Conservation (phyloP, 2,888 invertebrate species). For the Aspidiotus rigidus region DNA sequence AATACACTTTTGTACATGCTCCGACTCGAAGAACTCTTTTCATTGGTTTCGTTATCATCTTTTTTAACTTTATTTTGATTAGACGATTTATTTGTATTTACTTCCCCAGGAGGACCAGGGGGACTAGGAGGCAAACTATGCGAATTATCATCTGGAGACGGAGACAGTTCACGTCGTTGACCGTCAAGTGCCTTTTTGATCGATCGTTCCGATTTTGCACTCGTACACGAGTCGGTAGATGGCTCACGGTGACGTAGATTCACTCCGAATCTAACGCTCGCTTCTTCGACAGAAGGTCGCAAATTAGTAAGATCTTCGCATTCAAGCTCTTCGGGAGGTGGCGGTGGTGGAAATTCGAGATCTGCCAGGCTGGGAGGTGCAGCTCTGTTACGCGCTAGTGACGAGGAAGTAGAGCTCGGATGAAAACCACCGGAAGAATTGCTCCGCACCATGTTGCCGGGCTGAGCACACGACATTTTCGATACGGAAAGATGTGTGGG, state of each 20-base stretch:
- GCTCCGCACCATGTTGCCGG: constrained; percentile 76
- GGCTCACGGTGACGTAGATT: constrained; percentile 59
- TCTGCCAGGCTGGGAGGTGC: constrained; percentile 73
- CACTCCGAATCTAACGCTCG: constrained; percentile 61
- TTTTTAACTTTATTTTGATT: constrained; percentile 39
- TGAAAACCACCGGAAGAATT: constrained; percentile 69
- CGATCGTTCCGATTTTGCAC: constrained; percentile 44
- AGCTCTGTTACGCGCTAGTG: constrained; percentile 48
- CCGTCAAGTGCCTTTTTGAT: constrained; percentile 31
- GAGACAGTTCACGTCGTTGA: constrained; percentile 38
- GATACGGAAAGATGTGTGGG: constrained; percentile 38
- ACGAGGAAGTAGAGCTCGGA: constrained; percentile 43
- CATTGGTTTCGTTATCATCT: constrained; percentile 41
- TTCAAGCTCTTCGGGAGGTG: constrained; percentile 58
- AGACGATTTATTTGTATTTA: constrained; percentile 29
- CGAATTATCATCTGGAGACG: constrained; percentile 36
- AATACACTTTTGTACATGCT: constrained; percentile 43
- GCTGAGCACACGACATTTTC: constrained; percentile 53
- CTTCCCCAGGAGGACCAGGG: constrained; percentile 44
- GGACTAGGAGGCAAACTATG: constrained; percentile 34
- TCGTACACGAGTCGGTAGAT: constrained; percentile 52
- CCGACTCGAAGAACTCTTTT: constrained; percentile 31
- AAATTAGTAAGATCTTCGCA: constrained; percentile 44
- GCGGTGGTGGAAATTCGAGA: constrained; percentile 80
- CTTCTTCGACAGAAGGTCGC: constrained; percentile 58